Evolutionary conservation across 2,113 vertebrate species (phyloP).

Genomic region (Tonatia bakeri): DNA sequence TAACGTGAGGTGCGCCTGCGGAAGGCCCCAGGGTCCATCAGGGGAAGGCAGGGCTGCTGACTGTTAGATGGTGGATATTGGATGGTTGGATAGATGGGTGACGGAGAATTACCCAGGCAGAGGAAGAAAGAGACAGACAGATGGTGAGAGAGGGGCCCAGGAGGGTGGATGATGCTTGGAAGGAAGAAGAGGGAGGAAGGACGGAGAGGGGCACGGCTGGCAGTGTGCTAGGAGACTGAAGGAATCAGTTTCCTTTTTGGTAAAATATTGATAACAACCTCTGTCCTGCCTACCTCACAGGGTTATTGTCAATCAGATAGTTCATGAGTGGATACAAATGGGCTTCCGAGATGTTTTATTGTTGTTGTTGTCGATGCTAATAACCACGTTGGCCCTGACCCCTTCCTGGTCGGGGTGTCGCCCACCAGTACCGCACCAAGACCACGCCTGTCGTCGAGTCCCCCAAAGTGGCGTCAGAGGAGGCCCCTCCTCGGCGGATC

Average conservation of each 20-base stretch:
- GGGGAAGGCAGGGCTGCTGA: not conserved
- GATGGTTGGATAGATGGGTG: not conserved
- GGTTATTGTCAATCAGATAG: not conserved
- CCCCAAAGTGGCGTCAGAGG: slow-evolving; percentile 81
- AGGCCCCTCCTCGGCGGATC: slow-evolving; percentile 84
- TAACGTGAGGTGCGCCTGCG: no score
- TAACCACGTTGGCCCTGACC: not conserved
- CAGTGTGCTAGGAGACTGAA: not conserved
- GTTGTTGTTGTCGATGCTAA: not conserved
- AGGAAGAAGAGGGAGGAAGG: not conserved
- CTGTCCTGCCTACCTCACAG: not conserved
- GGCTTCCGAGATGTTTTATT: not conserved
- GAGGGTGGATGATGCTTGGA: not conserved
- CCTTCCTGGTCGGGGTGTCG: not conserved
- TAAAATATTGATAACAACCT: not conserved
- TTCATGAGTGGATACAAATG: not conserved
- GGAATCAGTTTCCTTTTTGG: not conserved
- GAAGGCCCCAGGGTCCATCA: not conserved
- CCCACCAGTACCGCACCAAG: slow-evolving; percentile 92
- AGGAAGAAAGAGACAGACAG: not conserved
- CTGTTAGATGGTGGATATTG: no score
- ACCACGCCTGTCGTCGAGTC: slow-evolving; percentile 87
- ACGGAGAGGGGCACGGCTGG: not conserved
- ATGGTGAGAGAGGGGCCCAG: not conserved
- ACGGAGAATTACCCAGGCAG: not conserved